Conservation (phyloP, 2,113 vertebrate genomes). For the Paramormyrops kingsleyae region DNA sequence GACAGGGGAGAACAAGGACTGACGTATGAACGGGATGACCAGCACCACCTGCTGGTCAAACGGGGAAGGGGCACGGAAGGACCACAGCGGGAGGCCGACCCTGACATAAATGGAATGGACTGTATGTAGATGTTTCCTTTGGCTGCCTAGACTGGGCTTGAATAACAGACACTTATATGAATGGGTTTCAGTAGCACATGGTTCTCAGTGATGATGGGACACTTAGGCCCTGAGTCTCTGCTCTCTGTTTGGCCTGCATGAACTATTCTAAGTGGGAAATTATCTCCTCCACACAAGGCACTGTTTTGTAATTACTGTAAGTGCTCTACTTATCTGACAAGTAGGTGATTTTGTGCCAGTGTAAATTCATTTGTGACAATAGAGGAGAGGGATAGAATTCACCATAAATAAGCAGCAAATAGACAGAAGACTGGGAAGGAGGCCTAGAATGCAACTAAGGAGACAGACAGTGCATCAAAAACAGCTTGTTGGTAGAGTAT, state of each 20-base stretch:
- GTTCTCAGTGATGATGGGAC: neutral
- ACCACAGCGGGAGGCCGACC: too few relatives aligned
- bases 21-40: too few relatives aligned
- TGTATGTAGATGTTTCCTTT: neutral
- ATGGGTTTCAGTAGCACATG: neutral
- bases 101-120: neutral
- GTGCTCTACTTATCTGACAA: conserved; percentile 40
- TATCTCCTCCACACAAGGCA: conserved; percentile 48
- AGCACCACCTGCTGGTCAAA: too few relatives aligned
- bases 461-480: neutral
- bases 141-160: neutral
- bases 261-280: conserved; percentile 36
- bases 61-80: too few relatives aligned
- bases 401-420: conserved; percentile 32
- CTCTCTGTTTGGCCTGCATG: neutral
- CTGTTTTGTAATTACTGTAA: conserved; percentile 47
- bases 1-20: too few relatives aligned
- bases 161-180: neutral
- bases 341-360: conserved; percentile 32
- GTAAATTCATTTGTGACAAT: conserved; percentile 54
- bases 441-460: neutral
- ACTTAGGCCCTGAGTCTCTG: neutral
- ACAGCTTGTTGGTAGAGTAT: neutral
- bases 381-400: conserved; percentile 37
- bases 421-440: neutral